phyloP scores from a whole-genome alignment of 2,797 vertebrate genomes.

The Graptemys geographica region DNA sequence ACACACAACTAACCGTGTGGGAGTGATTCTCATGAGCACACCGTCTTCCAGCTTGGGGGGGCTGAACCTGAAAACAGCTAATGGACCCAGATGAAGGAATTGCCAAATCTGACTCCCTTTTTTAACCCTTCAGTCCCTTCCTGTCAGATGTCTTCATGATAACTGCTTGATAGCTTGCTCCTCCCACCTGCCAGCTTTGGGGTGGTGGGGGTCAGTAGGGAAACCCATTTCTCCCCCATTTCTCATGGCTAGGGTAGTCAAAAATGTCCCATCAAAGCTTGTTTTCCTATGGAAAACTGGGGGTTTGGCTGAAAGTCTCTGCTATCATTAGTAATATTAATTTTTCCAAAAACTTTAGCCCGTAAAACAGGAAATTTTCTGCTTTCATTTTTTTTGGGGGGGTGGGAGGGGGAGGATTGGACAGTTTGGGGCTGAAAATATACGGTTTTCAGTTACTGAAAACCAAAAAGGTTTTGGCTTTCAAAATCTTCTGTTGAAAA shows the following conservation, averaged over 20 bases:
- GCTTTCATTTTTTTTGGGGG: background rate
- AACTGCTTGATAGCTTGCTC: background rate
- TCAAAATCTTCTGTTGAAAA: background rate
- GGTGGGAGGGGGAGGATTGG: fast-evolving
- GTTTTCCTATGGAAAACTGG: background rate
- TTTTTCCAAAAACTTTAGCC: background rate
- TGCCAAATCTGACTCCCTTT: background rate
- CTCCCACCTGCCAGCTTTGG: background rate
- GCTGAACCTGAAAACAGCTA: background rate
- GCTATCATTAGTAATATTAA: background rate
- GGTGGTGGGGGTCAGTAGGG: background rate
- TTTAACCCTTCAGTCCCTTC: background rate
- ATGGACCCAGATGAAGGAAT: background rate
- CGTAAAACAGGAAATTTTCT: background rate
- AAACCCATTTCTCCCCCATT: background rate
- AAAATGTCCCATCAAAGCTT: background rate
- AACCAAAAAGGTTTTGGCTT: background rate
- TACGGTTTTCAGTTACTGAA: background rate
- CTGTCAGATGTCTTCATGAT: background rate
- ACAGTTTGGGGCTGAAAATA: background rate
- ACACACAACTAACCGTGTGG: background rate
- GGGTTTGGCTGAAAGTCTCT: background rate
- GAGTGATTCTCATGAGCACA: background rate
- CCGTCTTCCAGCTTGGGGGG: background rate
- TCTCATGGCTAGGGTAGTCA: background rate